Evolutionary conservation across 2,797 vertebrate species (phyloP).

Genomic region (Gila robusta): DNA sequence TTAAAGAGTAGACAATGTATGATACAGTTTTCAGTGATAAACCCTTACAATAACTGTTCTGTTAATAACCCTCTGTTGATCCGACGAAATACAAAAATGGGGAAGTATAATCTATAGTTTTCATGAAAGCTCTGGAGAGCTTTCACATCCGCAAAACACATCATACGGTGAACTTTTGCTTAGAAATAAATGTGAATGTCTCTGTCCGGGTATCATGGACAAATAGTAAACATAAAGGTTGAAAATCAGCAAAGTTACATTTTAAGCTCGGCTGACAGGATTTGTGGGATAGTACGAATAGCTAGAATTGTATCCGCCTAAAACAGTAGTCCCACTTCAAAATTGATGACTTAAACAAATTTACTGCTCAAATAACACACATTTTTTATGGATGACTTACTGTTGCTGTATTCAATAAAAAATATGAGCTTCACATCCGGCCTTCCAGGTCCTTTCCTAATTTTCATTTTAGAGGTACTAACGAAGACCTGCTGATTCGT

Average conservation of each 20-base stretch:
- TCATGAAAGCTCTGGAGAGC: neutral
- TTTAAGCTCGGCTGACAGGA: neutral
- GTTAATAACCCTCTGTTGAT: neutral
- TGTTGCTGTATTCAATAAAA: neutral
- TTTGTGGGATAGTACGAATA: neutral
- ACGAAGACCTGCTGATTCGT: slow-evolving; percentile 12
- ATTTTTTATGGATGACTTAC: neutral
- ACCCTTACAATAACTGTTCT: neutral
- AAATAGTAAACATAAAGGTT: neutral
- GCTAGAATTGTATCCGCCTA: neutral
- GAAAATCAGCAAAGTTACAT: neutral
- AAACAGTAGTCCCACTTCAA: neutral
- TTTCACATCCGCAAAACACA: neutral
- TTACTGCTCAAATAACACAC: neutral
- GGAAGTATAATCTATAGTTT: neutral
- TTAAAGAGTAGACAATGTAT: too few relatives aligned
- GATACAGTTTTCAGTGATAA: too few relatives aligned
- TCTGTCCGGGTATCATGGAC: too few relatives aligned
- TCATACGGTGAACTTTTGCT: neutral
- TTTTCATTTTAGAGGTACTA: slow-evolving; percentile 9
- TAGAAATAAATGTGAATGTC: neutral
- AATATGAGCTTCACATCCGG: neutral
- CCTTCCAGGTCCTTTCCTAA: neutral
- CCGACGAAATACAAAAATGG: neutral
- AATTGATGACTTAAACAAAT: neutral